Percentiles rank a stretch among this genome's conserved stretches.
Evolutionary conservation across 2,113 vertebrate genomes (phyloP).

Genomic region (Bos indicus): DNA sequence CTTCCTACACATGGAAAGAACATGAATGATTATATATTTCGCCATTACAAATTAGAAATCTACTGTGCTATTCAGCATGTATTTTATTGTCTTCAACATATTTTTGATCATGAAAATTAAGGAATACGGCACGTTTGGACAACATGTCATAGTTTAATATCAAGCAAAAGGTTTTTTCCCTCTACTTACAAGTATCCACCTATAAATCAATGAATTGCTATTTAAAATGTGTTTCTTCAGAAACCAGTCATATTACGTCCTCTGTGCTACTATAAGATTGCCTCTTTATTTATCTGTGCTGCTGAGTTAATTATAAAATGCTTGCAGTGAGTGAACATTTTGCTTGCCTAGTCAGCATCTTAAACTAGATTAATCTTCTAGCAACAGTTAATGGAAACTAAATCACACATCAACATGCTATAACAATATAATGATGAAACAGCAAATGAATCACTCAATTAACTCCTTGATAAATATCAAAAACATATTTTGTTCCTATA

Average conservation of each 20-base stretch:
- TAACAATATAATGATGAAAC: slow-evolving; percentile 75
- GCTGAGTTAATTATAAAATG: slow-evolving; percentile 68
- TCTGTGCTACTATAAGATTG: slow-evolving; percentile 50
- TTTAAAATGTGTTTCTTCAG: slow-evolving; percentile 58
- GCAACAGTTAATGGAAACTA: slow-evolving; percentile 77
- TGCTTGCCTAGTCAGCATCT: slow-evolving; percentile 76
- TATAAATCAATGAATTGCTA: slow-evolving; percentile 40
- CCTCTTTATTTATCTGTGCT: slow-evolving; percentile 62
- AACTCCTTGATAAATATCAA: slow-evolving; percentile 53
- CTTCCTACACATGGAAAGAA: neutral
- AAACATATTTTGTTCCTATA: slow-evolving; percentile 35
- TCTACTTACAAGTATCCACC: neutral
- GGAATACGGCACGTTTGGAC: neutral
- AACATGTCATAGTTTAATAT: neutral
- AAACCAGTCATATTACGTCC: neutral
- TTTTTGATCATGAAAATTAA: slow-evolving; percentile 14
- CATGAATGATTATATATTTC: neutral
- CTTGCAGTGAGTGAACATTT: slow-evolving; percentile 66
- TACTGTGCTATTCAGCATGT: neutral
- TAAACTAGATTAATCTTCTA: slow-evolving; percentile 79
- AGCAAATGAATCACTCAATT: slow-evolving; percentile 73
- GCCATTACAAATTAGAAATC: neutral
- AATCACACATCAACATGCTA: slow-evolving; percentile 71
- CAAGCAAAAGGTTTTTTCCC: neutral
- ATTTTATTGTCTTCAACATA: neutral